These are phyloP conservation scores for Platygyra sinensis DNA, from an alignment of 64 coral and sea anemone genomes.

Conservation along the genomic window DNA sequence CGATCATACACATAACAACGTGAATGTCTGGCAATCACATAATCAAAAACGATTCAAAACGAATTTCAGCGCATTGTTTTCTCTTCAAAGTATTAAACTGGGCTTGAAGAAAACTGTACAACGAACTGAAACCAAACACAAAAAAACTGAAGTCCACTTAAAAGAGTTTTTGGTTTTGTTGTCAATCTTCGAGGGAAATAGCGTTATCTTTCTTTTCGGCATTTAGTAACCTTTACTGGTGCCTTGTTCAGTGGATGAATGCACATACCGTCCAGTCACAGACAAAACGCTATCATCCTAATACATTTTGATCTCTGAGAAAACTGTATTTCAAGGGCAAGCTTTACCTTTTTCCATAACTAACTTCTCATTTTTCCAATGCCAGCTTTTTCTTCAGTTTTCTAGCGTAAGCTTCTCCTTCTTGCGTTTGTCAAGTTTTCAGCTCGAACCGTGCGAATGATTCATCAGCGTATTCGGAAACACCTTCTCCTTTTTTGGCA, in stretches of 20 bases:
- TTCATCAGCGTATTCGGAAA: slow-evolving; percentile 12
- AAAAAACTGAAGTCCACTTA: too few relatives aligned
- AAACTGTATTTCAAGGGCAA: slow-evolving; percentile 55
- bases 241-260: neutral
- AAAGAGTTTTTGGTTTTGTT: too few relatives aligned
- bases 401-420: slow-evolving; percentile 58
- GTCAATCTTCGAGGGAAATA: too few relatives aligned
- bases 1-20: too few relatives aligned
- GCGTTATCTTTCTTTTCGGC: too few relatives aligned
- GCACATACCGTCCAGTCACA: neutral
- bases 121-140: too few relatives aligned
- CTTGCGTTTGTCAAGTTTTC: slow-evolving; percentile 50
- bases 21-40: too few relatives aligned
- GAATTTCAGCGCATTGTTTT: too few relatives aligned
- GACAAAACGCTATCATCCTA: neutral
- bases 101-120: too few relatives aligned
- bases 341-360: slow-evolving; percentile 66
- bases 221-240: too few relatives aligned
- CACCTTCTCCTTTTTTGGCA: slow-evolving; percentile 43
- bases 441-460: neutral
- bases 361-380: slow-evolving; percentile 58
- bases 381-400: slow-evolving; percentile 58
- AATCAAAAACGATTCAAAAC: too few relatives aligned
- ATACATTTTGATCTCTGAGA: slow-evolving; percentile 49
- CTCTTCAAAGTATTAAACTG: too few relatives aligned